Percentiles rank a stretch among this genome's conserved stretches.
phyloP scores from a whole-genome alignment of 2,113 vertebrate species.

The Excalfactoria chinensis region DNA sequence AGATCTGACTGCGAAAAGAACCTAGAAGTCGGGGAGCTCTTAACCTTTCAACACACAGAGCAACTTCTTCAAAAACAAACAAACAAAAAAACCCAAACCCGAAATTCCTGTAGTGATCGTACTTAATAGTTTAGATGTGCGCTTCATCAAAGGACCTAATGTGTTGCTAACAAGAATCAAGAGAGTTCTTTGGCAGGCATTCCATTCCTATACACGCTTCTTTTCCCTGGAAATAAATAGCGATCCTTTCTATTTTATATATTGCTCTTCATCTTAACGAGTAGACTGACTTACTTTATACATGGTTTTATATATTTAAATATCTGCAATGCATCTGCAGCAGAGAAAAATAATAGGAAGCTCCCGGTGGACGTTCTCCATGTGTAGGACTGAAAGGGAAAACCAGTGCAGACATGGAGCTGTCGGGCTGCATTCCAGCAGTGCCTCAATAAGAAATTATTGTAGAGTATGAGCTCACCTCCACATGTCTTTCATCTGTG shows the following conservation, averaged over 20 bases:
- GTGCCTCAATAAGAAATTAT: background rate
- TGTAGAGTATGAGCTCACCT: background rate
- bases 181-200: background rate
- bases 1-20: background rate
- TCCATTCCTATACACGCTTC: background rate
- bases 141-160: background rate
- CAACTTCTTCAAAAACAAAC: background rate
- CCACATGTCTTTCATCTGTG: fast-evolving
- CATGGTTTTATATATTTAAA: background rate
- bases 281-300: background rate
- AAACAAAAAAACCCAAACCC: too few relatives aligned
- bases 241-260: background rate
- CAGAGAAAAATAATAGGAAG: background rate
- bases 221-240: background rate
- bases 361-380: background rate
- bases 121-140: background rate
- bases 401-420: background rate
- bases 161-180: conserved; percentile 1
- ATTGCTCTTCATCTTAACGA: background rate
- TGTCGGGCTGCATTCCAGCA: conserved; percentile 1
- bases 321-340: background rate
- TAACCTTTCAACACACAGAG: background rate
- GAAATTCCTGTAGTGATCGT: background rate
- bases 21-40: background rate
- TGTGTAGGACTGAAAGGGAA: background rate